These are phyloP conservation scores for Metallyticus violacea DNA, from an alignment of 2,888 invertebrate species.

Conservation along the genomic window DNA sequence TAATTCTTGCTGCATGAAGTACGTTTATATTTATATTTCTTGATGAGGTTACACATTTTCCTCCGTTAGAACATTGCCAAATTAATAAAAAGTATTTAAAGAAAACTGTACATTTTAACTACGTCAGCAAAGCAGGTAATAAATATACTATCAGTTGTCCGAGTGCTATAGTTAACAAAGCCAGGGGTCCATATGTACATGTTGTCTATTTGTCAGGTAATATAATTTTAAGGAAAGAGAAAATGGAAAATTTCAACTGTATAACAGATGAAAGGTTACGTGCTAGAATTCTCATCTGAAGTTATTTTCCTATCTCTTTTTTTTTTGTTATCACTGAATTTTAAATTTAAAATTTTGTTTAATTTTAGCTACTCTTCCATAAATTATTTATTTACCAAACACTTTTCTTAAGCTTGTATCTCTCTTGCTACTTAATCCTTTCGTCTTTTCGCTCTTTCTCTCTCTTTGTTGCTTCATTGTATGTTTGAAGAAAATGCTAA, in stretches of 20 bases:
- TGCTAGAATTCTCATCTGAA: background rate
- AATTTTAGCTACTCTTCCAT: background rate
- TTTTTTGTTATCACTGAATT: background rate
- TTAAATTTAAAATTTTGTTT: background rate
- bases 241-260: background rate
- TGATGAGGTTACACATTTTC: background rate
- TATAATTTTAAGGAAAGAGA: background rate
- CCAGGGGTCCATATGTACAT: background rate
- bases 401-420: background rate
- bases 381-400: background rate
- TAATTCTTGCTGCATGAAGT: conserved; percentile 1
- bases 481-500: background rate
- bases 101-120: background rate
- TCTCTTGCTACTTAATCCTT: background rate
- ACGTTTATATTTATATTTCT: conserved; percentile 4
- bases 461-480: conserved; percentile 23
- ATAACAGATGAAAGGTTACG: background rate
- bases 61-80: background rate
- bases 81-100: background rate
- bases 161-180: background rate
- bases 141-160: background rate
- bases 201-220: background rate
- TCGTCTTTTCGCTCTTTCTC: conserved; percentile 11
- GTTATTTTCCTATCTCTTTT: background rate
- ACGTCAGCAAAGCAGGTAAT: background rate